Conservation (phyloP, 2,113 vertebrate genomes). For the Neoarius graeffei region DNA sequence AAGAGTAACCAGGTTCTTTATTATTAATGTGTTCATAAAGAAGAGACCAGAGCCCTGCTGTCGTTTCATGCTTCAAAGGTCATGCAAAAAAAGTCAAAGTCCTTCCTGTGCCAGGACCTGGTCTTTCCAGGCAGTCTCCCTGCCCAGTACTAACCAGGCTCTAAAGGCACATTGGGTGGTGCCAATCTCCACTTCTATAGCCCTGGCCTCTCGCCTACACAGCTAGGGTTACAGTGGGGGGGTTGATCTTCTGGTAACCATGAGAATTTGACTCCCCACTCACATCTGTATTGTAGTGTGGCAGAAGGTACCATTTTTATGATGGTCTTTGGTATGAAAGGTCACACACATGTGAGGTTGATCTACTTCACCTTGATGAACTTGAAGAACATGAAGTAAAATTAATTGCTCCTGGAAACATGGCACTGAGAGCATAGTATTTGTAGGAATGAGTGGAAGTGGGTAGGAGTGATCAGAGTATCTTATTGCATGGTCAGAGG, state of each 20-base stretch:
- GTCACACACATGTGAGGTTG: not conserved
- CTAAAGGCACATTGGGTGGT: too few relatives aligned
- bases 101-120: too few relatives aligned
- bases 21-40: not conserved
- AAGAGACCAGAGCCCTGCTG: not conserved
- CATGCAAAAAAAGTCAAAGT: not conserved
- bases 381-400: not conserved
- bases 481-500: not conserved
- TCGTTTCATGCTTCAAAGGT: not conserved
- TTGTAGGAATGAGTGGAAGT: not conserved
- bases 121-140: too few relatives aligned
- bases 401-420: not conserved
- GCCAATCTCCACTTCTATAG: too few relatives aligned
- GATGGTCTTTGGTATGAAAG: too few relatives aligned
- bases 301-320: too few relatives aligned
- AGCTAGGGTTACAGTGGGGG: too few relatives aligned
- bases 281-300: too few relatives aligned
- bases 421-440: not conserved
- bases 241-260: too few relatives aligned
- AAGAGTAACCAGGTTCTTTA: not conserved
- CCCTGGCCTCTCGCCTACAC: too few relatives aligned
- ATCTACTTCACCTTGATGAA: not conserved
- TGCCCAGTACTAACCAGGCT: too few relatives aligned
- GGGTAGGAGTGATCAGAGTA: not conserved
- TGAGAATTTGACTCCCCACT: too few relatives aligned